Evolutionary conservation across 2,888 invertebrate species (phyloP), one percentile per base, ranked within the genome.

Genomic region (Drosophila paramelanica): DNA sequence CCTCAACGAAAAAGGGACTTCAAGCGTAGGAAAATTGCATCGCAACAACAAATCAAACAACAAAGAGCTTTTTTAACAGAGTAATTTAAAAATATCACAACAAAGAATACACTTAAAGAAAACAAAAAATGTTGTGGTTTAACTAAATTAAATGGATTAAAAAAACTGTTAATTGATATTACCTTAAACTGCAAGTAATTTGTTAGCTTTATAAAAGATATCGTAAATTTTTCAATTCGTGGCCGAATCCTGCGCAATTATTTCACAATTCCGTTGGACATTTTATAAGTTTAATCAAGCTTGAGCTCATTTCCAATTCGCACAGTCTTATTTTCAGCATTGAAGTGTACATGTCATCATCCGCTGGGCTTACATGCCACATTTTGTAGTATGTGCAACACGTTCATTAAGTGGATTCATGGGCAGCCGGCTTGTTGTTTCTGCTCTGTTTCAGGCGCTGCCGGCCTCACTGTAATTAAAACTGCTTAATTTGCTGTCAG

Each of bases 401-500:
- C 45, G 36, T 36, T 23, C 7, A 43, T 36, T 55, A 38, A 55
- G 17, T 53, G 42, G 31, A 53, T 42, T 20, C 20, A 10, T 6
- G 20, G n/a, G 8, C 46, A 6, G 46, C 4, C 8, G 25, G 1
- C n/a, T 33, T 33, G 27, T 52, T 52, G 52, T 27, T 33, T 8
- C 2, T 27, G 39, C 31, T 7, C 23, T 1, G 10, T 20, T 33
- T 27, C 10, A 17, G 7, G 25, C 31, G 33, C 23, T 42, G 33
- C 14, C n/a, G 52, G 56, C 47, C 55, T 45, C 68, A 68, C 62
- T 77, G 83, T 82, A 79, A 79, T 79, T 79, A 82, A 79, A 82
- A 67, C 66, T 76, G 83, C 57, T 82, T 77, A 79, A 82, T 76
- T 71, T 64, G 64, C 68, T 68, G 66, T 56, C 77, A 72, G 47